Evolutionary conservation across 2,888 invertebrate species (phyloP), one percentile per base, ranked within the genome.

Genomic region (Oligia strigilis): DNA sequence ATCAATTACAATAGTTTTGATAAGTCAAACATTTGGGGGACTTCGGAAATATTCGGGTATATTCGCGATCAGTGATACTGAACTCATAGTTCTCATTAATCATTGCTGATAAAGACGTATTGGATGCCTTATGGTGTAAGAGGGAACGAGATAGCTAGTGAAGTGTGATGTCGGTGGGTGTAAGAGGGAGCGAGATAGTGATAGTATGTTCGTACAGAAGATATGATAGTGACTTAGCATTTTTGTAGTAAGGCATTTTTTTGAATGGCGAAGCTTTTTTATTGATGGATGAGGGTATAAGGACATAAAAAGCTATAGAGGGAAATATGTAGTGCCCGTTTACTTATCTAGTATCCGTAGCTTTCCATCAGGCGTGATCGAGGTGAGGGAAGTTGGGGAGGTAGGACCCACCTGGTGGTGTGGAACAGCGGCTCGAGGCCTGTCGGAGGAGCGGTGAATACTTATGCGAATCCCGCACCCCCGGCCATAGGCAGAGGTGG

Each of bases 1-100:
- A 82, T 82, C 72, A 71, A 78, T 67, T 81, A 77, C 62, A 77
- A 80, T 84, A 67, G 78, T 80, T 75, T 82, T 77, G 62, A 65
- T 79, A 80, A 81, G 77, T 82, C 69, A 78, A 78, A 78, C 71
- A 19, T 77, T 88, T 75, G 65, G 29, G 9, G 1, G n/a, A 14
- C 2, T 17, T 83, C 69, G 84, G 69, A 14, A 70, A 76, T 49
- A n/a, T 71, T 62, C n/a, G 60, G n/a, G 5, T n/a, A 29, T 29
- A 29, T 62, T 80, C 81, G 80, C 29, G 19, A 84, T 69, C 82
- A 69, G 46, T 75, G 75, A 73, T 78, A 43, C 72, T 75, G 73
- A 80, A 80, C 66, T 74, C 58, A 81, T 88, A 78, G 79, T 72
- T 80, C 71, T 80, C 90, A 88, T 89, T 88, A 85, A 85, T 88